A percentile compares a stretch with the other conserved stretches of the same genome.
Conservation (phyloP, 1,140 invertebrate species). For the Aplysia californica region DNA sequence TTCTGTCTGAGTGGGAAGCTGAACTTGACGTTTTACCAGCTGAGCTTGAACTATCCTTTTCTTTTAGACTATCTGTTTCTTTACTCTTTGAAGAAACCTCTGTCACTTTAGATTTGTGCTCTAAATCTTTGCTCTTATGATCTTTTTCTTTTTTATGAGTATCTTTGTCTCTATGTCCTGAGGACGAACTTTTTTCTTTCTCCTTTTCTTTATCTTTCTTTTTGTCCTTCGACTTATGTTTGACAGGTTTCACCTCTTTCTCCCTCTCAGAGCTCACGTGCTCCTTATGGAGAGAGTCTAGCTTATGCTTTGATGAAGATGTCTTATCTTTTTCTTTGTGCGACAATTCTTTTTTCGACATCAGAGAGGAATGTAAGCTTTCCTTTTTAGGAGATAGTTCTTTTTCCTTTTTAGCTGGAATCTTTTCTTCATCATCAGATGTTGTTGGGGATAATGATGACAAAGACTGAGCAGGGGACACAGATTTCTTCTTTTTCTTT, state of each 20-base stretch:
- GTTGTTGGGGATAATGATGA: conserved; percentile 13
- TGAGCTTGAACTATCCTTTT: conserved; percentile 16
- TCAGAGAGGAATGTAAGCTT: neutral
- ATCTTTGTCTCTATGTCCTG: neutral
- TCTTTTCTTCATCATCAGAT: conserved; percentile 15
- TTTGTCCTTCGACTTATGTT: conserved; percentile 11
- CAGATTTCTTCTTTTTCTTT: conserved; percentile 17
- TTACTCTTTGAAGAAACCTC: conserved; percentile 4
- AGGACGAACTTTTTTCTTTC: no score
- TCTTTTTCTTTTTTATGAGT: conserved; percentile 18
- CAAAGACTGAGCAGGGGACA: neutral
- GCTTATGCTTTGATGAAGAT: no score
- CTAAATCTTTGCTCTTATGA: no score
- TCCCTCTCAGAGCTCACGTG: conserved; percentile 2
- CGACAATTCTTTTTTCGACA: neutral
- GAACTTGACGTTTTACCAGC: conserved; percentile 10
- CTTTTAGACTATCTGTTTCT: conserved; percentile 1
- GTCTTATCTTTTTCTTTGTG: conserved; percentile 3
- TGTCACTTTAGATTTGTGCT: no score
- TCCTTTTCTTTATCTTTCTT: neutral
- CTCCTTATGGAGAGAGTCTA: neutral
- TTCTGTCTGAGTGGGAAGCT: conserved; percentile 9
- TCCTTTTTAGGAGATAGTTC: conserved; percentile 6
- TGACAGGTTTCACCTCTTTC: neutral
- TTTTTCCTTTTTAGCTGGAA: conserved; percentile 13